Conservation (phyloP, 2,113 vertebrate genomes). For the Noctilio leporinus region DNA sequence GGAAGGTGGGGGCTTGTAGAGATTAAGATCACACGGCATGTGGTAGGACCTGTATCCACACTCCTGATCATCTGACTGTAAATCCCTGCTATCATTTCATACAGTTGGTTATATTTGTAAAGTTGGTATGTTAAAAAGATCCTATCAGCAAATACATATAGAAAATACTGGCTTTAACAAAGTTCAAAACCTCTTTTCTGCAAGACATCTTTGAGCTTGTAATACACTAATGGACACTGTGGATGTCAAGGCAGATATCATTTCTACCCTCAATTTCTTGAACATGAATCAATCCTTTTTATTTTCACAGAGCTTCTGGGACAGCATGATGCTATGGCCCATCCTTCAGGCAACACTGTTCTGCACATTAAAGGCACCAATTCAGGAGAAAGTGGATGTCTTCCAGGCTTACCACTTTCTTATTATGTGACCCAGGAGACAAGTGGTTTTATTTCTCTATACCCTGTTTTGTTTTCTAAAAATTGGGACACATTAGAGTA, state of each 20-base stretch:
- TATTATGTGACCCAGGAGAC: background rate
- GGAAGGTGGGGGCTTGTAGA: background rate
- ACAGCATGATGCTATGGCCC: background rate
- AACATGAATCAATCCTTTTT: background rate
- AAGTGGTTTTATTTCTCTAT: background rate
- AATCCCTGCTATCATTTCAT: background rate
- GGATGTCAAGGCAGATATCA: background rate
- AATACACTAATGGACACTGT: background rate
- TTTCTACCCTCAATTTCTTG: background rate
- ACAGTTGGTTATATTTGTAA: background rate
- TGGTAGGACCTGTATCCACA: background rate
- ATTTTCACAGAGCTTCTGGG: background rate
- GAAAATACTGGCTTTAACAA: background rate
- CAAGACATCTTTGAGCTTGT: background rate
- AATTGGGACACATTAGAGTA: background rate
- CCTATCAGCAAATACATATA: conserved; percentile 11
- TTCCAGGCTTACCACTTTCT: background rate
- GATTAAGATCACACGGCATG: background rate
- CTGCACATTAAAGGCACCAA: background rate
- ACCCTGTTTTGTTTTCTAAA: background rate
- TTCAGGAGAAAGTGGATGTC: background rate
- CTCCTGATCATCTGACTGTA: background rate
- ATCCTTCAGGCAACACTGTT: background rate
- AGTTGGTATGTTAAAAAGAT: background rate
- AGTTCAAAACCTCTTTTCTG: background rate